These are phyloP conservation scores for Procambarus clarkii DNA, from an alignment of 1,140 invertebrate species.

Conservation along the genomic window DNA sequence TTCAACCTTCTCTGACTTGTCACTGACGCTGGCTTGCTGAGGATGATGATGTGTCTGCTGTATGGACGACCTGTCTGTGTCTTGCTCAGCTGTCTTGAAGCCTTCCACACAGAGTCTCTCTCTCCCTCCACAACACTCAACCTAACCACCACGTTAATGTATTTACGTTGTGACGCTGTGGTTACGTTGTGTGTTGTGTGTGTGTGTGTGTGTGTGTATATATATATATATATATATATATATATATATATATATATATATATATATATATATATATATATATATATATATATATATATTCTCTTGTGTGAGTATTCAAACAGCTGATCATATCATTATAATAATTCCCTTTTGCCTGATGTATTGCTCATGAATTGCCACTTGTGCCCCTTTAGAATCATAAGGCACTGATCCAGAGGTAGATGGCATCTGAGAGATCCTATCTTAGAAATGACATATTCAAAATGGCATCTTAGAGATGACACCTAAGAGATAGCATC, in stretches of 20 bases:
- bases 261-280: background rate
- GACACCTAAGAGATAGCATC: no score
- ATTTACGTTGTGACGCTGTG: no score
- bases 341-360: conserved; percentile 14
- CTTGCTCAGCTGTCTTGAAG: conserved; percentile 7
- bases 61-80: background rate
- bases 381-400: background rate
- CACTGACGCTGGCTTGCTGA: conserved; percentile 11
- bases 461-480: no score
- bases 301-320: background rate
- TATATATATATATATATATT: background rate
- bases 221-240: background rate
- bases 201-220: background rate
- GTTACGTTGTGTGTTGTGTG: background rate
- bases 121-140: no score
- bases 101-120: background rate
- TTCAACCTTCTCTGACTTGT: conserved; percentile 6
- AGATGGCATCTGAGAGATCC: no score
- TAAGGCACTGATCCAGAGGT: conserved; percentile 12
- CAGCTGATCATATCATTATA: background rate
- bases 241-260: conserved; percentile 23
- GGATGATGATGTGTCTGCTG: conserved; percentile 16
- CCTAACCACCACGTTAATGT: no score
- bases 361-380: conserved; percentile 1
- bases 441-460: no score